Conservation (phyloP, 2,888 invertebrate genomes). For the Pachycephus smyrnensis region DNA sequence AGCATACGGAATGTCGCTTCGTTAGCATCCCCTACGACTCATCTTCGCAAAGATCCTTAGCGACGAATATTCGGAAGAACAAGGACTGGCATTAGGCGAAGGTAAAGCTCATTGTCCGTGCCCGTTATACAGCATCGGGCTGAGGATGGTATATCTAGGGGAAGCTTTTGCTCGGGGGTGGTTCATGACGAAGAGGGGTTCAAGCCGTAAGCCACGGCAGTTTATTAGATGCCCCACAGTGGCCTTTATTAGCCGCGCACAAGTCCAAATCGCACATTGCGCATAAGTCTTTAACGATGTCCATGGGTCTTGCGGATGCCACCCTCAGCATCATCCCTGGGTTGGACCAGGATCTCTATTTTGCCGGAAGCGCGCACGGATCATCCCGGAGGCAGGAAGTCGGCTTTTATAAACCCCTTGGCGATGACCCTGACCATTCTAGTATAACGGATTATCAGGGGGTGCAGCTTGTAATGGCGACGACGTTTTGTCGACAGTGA, state of each 20-base stretch:
- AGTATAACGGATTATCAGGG: background rate
- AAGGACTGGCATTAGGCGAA: background rate
- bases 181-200: background rate
- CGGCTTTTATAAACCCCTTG: background rate
- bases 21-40: background rate
- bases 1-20: background rate
- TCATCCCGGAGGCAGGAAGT: background rate
- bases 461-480: background rate
- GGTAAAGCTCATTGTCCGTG: background rate
- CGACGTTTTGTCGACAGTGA: background rate
- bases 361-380: background rate
- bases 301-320: background rate
- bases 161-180: background rate
- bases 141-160: background rate
- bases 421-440: background rate
- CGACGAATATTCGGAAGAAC: background rate
- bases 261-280: background rate
- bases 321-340: background rate
- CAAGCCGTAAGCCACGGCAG: slow-evolving; percentile 42
- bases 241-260: slow-evolving; percentile 55
- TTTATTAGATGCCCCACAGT: slow-evolving; percentile 59
- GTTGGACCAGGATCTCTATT: background rate
- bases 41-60: background rate
- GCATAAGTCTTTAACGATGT: background rate
- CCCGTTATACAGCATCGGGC: background rate